These are phyloP conservation scores for Stenodera caucasica DNA, from an alignment of 2,888 invertebrate species.

Conservation along the genomic window DNA sequence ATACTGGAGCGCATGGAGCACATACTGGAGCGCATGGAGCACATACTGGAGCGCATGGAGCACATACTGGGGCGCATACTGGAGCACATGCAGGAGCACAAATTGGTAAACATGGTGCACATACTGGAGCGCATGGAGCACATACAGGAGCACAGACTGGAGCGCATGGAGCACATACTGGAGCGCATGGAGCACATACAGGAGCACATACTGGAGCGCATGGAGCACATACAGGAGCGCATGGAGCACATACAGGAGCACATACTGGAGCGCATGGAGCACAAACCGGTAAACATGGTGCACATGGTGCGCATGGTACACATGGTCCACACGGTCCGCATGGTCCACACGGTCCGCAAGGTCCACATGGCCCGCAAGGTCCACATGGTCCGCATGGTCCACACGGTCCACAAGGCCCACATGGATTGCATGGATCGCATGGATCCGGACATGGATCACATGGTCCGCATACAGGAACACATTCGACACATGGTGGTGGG, in stretches of 20 bases:
- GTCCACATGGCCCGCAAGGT: slow-evolving; percentile 32
- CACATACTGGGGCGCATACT: no score
- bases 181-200: slow-evolving; percentile 40
- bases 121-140: slow-evolving; percentile 35
- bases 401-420: slow-evolving; percentile 55
- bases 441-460: slow-evolving; percentile 52
- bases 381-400: slow-evolving; percentile 31
- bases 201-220: neutral
- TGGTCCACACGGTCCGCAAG: slow-evolving; percentile 32
- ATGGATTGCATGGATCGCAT: slow-evolving; percentile 57
- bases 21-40: slow-evolving; percentile 44
- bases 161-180: slow-evolving; percentile 31
- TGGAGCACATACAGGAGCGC: slow-evolving; percentile 34
- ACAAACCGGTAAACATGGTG: slow-evolving; percentile 6
- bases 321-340: slow-evolving; percentile 24
- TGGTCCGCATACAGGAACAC: slow-evolving; percentile 25
- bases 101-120: slow-evolving; percentile 52
- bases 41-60: slow-evolving; percentile 41
- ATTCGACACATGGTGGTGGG: neutral
- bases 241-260: slow-evolving; percentile 30
- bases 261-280: neutral
- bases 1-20: slow-evolving; percentile 35
- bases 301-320: slow-evolving; percentile 13
- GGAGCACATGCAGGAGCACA: slow-evolving; percentile 36
- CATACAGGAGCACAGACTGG: slow-evolving; percentile 43